A percentile compares a stretch with the other conserved stretches of the same genome.
Conservation (phyloP, 1,140 invertebrate genomes). For the Latrodectus geometricus region DNA sequence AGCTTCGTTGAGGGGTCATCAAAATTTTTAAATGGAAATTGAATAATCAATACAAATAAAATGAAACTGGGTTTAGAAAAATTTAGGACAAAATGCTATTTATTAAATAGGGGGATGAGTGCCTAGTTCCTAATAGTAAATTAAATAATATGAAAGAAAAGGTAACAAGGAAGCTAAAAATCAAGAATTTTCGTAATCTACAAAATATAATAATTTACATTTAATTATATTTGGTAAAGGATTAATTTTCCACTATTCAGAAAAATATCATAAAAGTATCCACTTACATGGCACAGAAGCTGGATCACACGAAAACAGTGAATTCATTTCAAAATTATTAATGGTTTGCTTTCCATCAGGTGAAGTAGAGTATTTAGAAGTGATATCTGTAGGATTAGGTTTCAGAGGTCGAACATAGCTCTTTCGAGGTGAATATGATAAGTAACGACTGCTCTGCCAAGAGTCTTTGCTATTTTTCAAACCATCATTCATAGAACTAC, state of each 20-base stretch:
- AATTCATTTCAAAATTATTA: constrained; percentile 5
- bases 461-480: constrained; percentile 7
- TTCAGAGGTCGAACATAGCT: constrained; percentile 41
- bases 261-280: background rate
- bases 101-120: too few relatives aligned
- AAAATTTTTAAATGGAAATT: too few relatives aligned
- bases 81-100: too few relatives aligned
- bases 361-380: constrained; percentile 4
- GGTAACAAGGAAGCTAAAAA: too few relatives aligned
- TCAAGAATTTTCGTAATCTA: too few relatives aligned
- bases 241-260: background rate
- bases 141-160: too few relatives aligned
- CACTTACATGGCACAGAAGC: constrained; percentile 61
- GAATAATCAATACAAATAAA: too few relatives aligned
- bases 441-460: constrained; percentile 46
- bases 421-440: constrained; percentile 43
- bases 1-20: too few relatives aligned
- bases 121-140: too few relatives aligned
- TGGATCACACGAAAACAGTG: constrained; percentile 68
- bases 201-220: too few relatives aligned
- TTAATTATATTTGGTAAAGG: too few relatives aligned
- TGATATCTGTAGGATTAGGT: constrained; percentile 5
- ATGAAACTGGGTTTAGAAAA: too few relatives aligned
- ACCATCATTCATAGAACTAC: constrained; percentile 29
- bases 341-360: constrained; percentile 6